Evolutionary conservation across 2,888 invertebrate genomes (phyloP), one percentile per base, ranked within the genome.

Genomic region (Cordylochernes scorpioides): DNA sequence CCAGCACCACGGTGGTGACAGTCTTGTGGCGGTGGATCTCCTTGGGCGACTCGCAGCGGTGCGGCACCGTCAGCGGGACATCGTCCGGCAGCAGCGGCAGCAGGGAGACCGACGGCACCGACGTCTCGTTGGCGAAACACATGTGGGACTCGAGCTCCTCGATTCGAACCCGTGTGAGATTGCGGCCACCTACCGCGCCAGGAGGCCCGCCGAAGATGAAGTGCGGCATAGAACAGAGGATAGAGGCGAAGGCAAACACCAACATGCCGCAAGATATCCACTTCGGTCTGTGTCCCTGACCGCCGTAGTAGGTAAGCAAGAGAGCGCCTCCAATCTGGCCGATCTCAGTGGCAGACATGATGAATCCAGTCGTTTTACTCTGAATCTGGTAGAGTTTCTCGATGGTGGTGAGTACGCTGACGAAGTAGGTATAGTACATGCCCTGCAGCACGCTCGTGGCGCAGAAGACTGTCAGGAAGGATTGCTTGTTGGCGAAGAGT

Each of bases 201-300:
- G n/a, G n/a, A n/a, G n/a, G 67, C 44, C 67, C 44, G 59, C 59
- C 37, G 59, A 78, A 77, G 48, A 72, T 78, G 48, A 78, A 67
- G 56, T 84, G 82, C 19, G 82, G 82, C 51, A 77, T 55, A 38
- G 82, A 72, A 50, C 78, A 78, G 24, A 75, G 68, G 44, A 82
- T 69, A 31, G 77, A 70, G 17, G 78, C 75, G 22, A 73, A 62
- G 6, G 78, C 74, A 50, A 82, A 72, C 40, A 84, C 62, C 25
- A 78, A 63, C 74, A 80, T 80, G 17, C 82, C 78, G 59, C 74
- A 73, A 29, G 75, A 80, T 45, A 84, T 84, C 82, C 82, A 82
- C 40, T 77, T 68, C 28, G 84, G 84, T 43, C 82, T 62, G 56
- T 84, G 82, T 6, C 82, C 82, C 42, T 78, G 71, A 5, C 82